phyloP scores from a whole-genome alignment of 2,888 invertebrate species.

The Argyresthia albistria region DNA sequence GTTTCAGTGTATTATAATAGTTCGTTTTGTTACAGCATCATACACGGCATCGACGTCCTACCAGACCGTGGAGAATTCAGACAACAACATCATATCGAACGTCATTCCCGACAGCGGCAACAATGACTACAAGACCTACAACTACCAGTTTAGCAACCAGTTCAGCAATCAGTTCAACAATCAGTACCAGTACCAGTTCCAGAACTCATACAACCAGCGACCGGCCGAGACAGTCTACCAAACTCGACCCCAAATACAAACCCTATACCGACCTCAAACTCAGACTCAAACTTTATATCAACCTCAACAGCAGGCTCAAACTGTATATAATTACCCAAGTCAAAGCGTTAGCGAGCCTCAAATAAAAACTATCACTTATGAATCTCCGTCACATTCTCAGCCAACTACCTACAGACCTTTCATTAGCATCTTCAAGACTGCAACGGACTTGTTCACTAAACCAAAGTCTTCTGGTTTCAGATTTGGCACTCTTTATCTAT shows the following conservation, averaged over 20 bases:
- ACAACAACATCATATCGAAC: slow-evolving; percentile 61
- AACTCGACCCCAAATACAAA: slow-evolving; percentile 16
- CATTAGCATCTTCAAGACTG: slow-evolving; percentile 59
- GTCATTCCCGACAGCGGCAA: slow-evolving; percentile 68
- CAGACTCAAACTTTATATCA: slow-evolving; percentile 6
- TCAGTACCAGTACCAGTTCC: slow-evolving; percentile 46
- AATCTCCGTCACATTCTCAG: background rate
- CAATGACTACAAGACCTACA: slow-evolving; percentile 43
- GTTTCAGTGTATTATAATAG: background rate
- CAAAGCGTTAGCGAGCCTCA: background rate
- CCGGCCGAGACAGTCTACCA: slow-evolving; percentile 14
- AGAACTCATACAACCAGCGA: slow-evolving; percentile 22
- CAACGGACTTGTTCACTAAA: slow-evolving; percentile 50
- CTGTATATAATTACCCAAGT: background rate
- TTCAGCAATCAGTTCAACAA: slow-evolving; percentile 49
- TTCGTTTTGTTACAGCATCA: slow-evolving; percentile 37
- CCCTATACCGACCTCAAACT: slow-evolving; percentile 35
- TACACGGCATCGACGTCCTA: slow-evolving; percentile 53
- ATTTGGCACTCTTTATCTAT: slow-evolving; percentile 58
- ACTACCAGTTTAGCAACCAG: slow-evolving; percentile 48
- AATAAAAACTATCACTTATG: too few species aligned
- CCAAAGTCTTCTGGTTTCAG: slow-evolving; percentile 50
- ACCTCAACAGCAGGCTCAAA: background rate
- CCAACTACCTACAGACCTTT: slow-evolving; percentile 56
- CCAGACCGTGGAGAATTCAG: slow-evolving; percentile 50